Conservation (phyloP, 2,888 invertebrate genomes). For the Habrosyne pyritoides region DNA sequence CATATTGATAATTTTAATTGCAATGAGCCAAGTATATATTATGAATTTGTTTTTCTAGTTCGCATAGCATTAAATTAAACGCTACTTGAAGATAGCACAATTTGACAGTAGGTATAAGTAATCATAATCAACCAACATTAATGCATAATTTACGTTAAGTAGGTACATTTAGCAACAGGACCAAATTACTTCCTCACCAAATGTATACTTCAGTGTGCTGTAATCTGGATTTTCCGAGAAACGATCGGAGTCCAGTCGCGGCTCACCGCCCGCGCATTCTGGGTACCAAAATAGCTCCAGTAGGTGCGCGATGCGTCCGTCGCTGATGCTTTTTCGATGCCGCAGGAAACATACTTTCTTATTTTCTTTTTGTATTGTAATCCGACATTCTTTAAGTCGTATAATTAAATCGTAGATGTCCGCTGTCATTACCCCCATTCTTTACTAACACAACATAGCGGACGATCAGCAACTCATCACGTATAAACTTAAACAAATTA, state of each 20-base stretch:
- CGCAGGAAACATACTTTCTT: conserved; percentile 55
- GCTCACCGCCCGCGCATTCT: conserved; percentile 45
- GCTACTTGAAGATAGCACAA: no score
- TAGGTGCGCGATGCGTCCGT: conserved; percentile 29
- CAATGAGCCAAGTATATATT: no score
- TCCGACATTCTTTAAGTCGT: conserved; percentile 28
- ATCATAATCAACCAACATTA: neutral
- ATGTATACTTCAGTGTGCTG: conserved; percentile 44
- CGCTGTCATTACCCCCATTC: neutral
- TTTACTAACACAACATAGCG: neutral
- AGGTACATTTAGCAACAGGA: conserved; percentile 21
- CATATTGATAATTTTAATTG: no score
- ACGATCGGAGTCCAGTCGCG: conserved; percentile 49
- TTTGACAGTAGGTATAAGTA: neutral
- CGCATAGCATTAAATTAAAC: no score
- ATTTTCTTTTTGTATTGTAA: conserved; percentile 44
- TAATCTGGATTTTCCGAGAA: conserved; percentile 60
- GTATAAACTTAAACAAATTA: conserved; percentile 8
- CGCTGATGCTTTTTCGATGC: conserved; percentile 31
- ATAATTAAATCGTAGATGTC: conserved; percentile 15
- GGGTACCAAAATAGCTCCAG: conserved; percentile 55
- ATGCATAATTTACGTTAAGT: neutral
- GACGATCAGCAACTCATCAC: neutral
- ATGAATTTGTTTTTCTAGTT: no score
- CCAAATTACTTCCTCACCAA: conserved; percentile 37